These are phyloP conservation scores for Distichodus sexfasciatus DNA, from an alignment of 2,797 vertebrate genomes.

Conservation along the genomic window DNA sequence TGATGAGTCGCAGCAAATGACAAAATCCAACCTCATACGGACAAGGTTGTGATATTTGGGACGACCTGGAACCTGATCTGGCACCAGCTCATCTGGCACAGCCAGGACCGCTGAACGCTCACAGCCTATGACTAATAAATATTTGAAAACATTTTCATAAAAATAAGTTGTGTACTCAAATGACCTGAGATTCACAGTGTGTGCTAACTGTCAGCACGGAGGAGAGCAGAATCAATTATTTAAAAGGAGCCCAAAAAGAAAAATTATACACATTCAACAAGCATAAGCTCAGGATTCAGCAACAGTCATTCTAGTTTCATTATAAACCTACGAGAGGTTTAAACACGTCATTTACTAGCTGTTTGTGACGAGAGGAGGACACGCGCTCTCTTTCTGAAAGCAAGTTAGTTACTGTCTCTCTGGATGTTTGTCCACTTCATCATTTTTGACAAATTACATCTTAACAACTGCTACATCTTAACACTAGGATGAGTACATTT, in stretches of 20 bases:
- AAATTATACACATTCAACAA: not conserved
- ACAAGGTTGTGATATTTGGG: constrained; percentile 1
- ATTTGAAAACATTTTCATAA: constrained; percentile 32
- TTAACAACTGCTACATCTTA: too few species aligned
- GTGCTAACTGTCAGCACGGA: not conserved
- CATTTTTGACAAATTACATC: too few species aligned
- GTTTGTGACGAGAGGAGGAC: too few species aligned
- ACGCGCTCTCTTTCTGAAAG: too few species aligned
- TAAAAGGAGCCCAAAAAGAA: not conserved
- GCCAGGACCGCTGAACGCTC: not conserved
- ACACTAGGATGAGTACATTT: too few species aligned
- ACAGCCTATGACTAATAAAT: not conserved
- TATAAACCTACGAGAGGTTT: too few species aligned
- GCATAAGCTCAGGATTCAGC: not conserved
- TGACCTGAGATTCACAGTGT: not conserved
- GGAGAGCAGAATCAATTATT: constrained; percentile 1
- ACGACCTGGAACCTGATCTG: constrained; percentile 2
- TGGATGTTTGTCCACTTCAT: too few species aligned
- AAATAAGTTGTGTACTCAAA: constrained; percentile 23
- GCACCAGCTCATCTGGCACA: not conserved
- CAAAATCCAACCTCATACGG: too few species aligned
- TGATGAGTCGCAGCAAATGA: too few species aligned
- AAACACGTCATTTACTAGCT: too few species aligned
- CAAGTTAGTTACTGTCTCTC: too few species aligned
- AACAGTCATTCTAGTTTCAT: too few species aligned